Evolutionary conservation across 30 jellyfish, hydroid and myxozoan genomes (phyloP).

Genomic region (Aurelia sp.): DNA sequence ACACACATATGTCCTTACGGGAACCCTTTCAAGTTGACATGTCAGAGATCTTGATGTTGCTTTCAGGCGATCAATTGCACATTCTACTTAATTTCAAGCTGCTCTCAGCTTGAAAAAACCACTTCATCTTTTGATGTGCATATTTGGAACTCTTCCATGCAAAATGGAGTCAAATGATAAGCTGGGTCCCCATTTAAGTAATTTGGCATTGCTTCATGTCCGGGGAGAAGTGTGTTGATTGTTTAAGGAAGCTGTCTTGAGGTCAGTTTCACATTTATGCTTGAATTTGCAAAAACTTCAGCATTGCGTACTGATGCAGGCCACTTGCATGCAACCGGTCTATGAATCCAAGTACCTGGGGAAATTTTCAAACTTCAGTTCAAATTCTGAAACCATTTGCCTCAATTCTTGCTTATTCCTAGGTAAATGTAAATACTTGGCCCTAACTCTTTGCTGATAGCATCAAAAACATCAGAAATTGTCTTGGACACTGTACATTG

Average conservation of each 20-base stretch:
- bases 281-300: slow-evolving; percentile 53
- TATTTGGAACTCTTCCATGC: slow-evolving; percentile 32
- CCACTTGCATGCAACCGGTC: slow-evolving; percentile 30
- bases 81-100: slow-evolving; percentile 56
- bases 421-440: slow-evolving; percentile 58
- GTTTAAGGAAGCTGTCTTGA: slow-evolving; percentile 30
- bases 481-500: slow-evolving; percentile 28
- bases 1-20: slow-evolving; percentile 28
- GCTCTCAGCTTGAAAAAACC: slow-evolving; percentile 35
- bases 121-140: slow-evolving; percentile 24
- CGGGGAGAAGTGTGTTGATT: neutral
- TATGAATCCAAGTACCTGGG: slow-evolving; percentile 65
- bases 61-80: slow-evolving; percentile 61
- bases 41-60: slow-evolving; percentile 41
- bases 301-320: slow-evolving; percentile 50
- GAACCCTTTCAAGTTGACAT: neutral
- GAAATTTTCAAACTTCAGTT: slow-evolving; percentile 45
- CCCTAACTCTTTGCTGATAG: slow-evolving; percentile 48
- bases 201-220: slow-evolving; percentile 31
- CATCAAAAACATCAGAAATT: slow-evolving; percentile 40
- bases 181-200: slow-evolving; percentile 63
- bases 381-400: slow-evolving; percentile 72
- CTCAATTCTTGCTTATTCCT: slow-evolving; percentile 3
- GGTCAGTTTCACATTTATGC: slow-evolving; percentile 9
- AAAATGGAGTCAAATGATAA: slow-evolving; percentile 33